phyloP scores from a whole-genome alignment of 2,888 invertebrate species.

The Pterostichus madidus region DNA sequence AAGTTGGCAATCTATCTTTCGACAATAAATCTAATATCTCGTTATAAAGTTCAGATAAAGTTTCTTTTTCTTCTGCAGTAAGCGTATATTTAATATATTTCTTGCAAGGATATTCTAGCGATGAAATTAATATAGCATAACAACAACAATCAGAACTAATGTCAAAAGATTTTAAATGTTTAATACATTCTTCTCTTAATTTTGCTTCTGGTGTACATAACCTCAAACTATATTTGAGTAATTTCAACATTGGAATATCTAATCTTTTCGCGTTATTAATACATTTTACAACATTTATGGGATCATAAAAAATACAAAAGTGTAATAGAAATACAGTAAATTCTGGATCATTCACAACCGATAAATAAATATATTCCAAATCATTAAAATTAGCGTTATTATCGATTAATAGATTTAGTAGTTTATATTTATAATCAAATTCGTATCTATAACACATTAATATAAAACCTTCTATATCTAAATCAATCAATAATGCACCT shows the following conservation, averaged over 20 bases:
- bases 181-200: neutral
- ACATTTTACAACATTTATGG: conserved; percentile 31
- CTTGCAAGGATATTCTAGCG: conserved; percentile 14
- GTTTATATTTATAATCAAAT: conserved; percentile 43
- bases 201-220: conserved; percentile 36
- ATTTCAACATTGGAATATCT: conserved; percentile 43
- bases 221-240: conserved; percentile 33
- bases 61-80: conserved; percentile 9
- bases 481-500: conserved; percentile 22
- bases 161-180: conserved; percentile 27
- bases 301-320: conserved; percentile 29
- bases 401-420: conserved; percentile 30
- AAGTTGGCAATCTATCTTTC: conserved; percentile 39
- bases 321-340: conserved; percentile 24
- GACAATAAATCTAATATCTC: conserved; percentile 24
- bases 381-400: conserved; percentile 19
- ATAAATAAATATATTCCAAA: conserved; percentile 9
- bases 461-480: conserved; percentile 53
- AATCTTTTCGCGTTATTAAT: neutral
- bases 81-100: conserved; percentile 37
- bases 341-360: conserved; percentile 37
- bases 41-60: conserved; percentile 33
- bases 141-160: neutral
- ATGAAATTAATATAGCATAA: conserved; percentile 25
- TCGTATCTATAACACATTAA: conserved; percentile 31